Evolutionary conservation across 2,888 invertebrate species (phyloP).

Genomic region (Dorcus parallelipipedus): DNA sequence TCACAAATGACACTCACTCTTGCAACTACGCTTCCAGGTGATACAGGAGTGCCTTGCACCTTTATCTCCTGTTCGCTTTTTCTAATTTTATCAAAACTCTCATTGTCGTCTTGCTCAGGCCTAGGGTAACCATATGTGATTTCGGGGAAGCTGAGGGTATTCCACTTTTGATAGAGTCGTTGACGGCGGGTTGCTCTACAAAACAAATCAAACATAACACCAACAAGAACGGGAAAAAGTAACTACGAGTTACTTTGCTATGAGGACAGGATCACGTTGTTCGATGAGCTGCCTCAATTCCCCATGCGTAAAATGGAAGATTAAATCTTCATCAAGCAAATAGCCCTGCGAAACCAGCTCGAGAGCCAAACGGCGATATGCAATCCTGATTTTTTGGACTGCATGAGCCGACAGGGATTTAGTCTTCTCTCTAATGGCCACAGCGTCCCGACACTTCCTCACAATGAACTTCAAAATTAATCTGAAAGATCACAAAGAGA

Average conservation of each 20-base stretch:
- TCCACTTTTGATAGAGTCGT: slow-evolving; percentile 59
- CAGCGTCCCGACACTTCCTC: slow-evolving; percentile 59
- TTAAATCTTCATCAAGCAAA: slow-evolving; percentile 61
- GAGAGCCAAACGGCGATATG: slow-evolving; percentile 56
- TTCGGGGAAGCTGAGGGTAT: slow-evolving; percentile 63
- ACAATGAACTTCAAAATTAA: slow-evolving; percentile 59
- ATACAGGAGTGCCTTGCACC: slow-evolving; percentile 65
- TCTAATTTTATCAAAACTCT: slow-evolving; percentile 12
- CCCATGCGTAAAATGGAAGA: slow-evolving; percentile 64
- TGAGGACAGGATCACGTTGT: slow-evolving; percentile 53
- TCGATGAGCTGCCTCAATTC: slow-evolving; percentile 61
- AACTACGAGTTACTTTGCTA: slow-evolving; percentile 56
- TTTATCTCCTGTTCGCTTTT: slow-evolving; percentile 20
- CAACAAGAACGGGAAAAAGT: neutral
- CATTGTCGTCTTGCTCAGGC: slow-evolving; percentile 26
- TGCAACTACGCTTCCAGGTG: slow-evolving; percentile 63
- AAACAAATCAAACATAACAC: slow-evolving; percentile 5
- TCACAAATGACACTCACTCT: slow-evolving; percentile 69
- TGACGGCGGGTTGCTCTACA: slow-evolving; percentile 65
- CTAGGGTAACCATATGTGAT: slow-evolving; percentile 43
- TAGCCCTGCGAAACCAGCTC: slow-evolving; percentile 60
- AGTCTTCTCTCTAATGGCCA: slow-evolving; percentile 63
- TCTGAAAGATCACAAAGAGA: slow-evolving; percentile 41
- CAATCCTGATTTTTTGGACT: slow-evolving; percentile 59
- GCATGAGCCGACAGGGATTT: slow-evolving; percentile 59